These are phyloP conservation scores for Rosalia funebris DNA, from an alignment of 2,888 invertebrate species.

Conservation along the genomic window DNA sequence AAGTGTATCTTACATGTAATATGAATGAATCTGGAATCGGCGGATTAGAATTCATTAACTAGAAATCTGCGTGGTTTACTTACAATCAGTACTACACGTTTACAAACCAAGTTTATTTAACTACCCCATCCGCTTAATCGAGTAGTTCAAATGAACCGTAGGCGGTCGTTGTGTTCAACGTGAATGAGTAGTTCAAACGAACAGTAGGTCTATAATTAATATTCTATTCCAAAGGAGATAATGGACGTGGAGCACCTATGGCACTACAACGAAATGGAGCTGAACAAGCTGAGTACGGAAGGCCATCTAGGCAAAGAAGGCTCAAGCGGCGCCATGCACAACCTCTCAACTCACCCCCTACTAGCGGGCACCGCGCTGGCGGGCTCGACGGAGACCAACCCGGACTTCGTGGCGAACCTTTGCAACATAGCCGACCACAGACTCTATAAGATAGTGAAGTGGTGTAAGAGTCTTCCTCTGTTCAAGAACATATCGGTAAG, in stretches of 20 bases:
- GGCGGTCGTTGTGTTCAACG: too few species aligned
- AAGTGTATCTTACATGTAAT: too few species aligned
- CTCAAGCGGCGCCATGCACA: conserved; percentile 62
- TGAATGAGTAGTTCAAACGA: too few species aligned
- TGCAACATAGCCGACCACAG: conserved; percentile 96
- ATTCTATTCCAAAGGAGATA: conserved; percentile 76
- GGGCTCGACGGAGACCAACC: conserved; percentile 72
- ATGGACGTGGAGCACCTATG: conserved; percentile 96
- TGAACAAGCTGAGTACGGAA: conserved; percentile 70
- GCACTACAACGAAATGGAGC: conserved; percentile 90
- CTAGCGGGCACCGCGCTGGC: conserved; percentile 68
- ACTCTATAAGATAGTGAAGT: conserved; percentile 96
- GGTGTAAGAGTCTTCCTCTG: conserved; percentile 96
- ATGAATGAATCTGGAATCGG: too few species aligned
- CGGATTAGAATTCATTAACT: too few species aligned
- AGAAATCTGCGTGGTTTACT: too few species aligned
- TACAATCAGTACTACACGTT: too few species aligned
- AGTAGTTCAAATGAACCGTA: too few species aligned
- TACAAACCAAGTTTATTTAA: not conserved
- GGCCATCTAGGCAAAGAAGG: conserved; percentile 60
- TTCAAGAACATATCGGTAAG: conserved; percentile 94
- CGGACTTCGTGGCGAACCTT: conserved; percentile 87
- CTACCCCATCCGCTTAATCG: too few species aligned
- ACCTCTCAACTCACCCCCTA: conserved; percentile 67
- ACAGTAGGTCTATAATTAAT: not conserved